Base-by-base conservation (phyloP, 2,797 vertebrate genomes). In the Peromyscus nudipes region DNA sequence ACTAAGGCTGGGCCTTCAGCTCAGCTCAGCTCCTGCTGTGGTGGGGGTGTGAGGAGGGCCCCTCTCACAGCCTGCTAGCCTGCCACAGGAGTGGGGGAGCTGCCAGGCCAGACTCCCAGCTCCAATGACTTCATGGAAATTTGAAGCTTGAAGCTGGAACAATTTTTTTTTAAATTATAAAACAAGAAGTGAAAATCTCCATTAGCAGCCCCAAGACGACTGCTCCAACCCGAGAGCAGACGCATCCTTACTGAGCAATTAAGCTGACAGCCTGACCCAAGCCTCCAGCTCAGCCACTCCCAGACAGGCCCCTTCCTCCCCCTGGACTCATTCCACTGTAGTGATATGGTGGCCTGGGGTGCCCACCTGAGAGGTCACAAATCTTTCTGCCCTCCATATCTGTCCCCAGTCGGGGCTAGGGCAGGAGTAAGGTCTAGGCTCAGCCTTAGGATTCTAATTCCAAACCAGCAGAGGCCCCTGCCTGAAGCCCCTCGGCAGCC, bases 91-190 rank as follows among this genome's bases (percentile, higher is more conserved):
- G 43, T 23, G 4, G 37, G n/a, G 86, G 40, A 67, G 96, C 94
- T 14, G 40, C 49, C 65, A 60, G 93, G 60, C 95, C 64, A 69
- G 88, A 52, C 90, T 93, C 76, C 76, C 13, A 16, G 64, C 75
- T 94, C 90, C 88, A 86, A 0, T 96, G 94, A 97, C 96, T 92
- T 97, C 97, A 97, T 46, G 93, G 97, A 98, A 98, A 98, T 92
- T 97, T 95, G 94, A 94, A 94, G 88, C 96, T 84, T 89, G 46
- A 91, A 79, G 86, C 92, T 79, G 94, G 92, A 97, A 89, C 40
- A 12, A 86, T 76, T 94, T 97, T 94, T 49, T 57, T 69, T 69
- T 79, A 67, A 92, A 76, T 16, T 95, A 93, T 92, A 88, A 96
- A 92, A 82, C 69, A 73, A 81, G 89, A 91, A 95, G 76, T 88